These are phyloP conservation scores for Leucoptera coffeella DNA, from an alignment of 2,888 invertebrate species.

Conservation along the genomic window DNA sequence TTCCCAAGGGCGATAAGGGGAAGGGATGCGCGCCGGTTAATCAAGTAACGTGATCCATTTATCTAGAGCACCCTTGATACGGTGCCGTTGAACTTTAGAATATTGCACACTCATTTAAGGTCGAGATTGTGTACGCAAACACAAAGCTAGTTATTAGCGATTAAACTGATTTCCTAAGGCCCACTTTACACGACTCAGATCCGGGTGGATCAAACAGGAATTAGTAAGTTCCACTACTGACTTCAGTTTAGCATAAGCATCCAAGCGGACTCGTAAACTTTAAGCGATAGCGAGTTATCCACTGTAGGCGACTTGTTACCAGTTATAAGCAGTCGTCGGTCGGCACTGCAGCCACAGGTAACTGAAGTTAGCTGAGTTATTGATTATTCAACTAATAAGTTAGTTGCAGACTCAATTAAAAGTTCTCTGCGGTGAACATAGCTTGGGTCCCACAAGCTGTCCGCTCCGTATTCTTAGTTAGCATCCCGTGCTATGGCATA, in stretches of 20 bases:
- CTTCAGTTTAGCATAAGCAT: no score
- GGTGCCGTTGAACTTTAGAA: conserved; percentile 39
- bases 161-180: conserved; percentile 10
- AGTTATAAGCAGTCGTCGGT: not conserved
- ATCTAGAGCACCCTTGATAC: conserved; percentile 48
- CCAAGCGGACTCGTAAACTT: no score
- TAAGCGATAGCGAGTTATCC: no score
- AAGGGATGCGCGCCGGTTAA: conserved; percentile 46
- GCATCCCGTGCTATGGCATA: conserved; percentile 14
- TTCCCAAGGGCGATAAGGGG: conserved; percentile 48
- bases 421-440: conserved; percentile 1
- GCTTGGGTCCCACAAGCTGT: conserved; percentile 2
- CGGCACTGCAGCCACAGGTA: not conserved
- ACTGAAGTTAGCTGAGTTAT: conserved; percentile 1
- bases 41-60: conserved; percentile 54
- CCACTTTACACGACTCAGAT: not conserved
- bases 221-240: no score
- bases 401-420: conserved; percentile 4
- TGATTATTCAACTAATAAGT: conserved; percentile 3
- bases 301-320: no score
- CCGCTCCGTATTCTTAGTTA: conserved; percentile 3
- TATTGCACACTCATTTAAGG: conserved; percentile 34
- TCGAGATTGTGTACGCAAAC: conserved; percentile 17
- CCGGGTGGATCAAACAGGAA: conserved; percentile 8
- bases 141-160: conserved; percentile 11